phyloP scores from a whole-genome alignment of 2,113 vertebrate genomes.

The Lepus americanus region DNA sequence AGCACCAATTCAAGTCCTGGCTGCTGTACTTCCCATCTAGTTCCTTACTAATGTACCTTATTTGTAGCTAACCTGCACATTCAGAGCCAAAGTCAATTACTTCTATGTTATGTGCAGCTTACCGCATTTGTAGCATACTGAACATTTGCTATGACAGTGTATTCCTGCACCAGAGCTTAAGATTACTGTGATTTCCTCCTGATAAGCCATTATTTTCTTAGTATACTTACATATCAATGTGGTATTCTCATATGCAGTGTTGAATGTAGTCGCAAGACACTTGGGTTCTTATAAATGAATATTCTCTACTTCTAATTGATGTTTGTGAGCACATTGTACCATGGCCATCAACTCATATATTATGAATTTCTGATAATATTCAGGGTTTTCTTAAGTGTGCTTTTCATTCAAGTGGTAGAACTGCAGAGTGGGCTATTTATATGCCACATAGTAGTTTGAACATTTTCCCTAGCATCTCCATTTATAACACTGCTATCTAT shows the following conservation, averaged over 20 bases:
- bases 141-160: not conserved
- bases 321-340: not conserved
- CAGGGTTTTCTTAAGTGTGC: not conserved
- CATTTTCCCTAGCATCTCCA: not conserved
- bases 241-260: not conserved
- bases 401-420: slow-evolving; percentile 37
- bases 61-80: too few relatives aligned
- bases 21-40: too few relatives aligned
- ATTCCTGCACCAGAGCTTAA: not conserved
- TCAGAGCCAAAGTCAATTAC: not conserved
- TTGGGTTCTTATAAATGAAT: slow-evolving; percentile 19
- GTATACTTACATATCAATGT: not conserved
- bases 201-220: slow-evolving; percentile 43
- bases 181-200: not conserved
- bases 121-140: not conserved
- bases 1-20: too few relatives aligned
- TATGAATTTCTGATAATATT: not conserved
- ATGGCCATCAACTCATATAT: not conserved
- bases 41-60: too few relatives aligned
- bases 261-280: slow-evolving; percentile 5
- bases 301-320: slow-evolving; percentile 37
- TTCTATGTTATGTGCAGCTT: not conserved
- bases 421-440: not conserved
- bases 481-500: not conserved
- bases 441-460: not conserved